Base-by-base conservation (phyloP, 1,140 invertebrate species). In the Papilio machaon region DNA sequence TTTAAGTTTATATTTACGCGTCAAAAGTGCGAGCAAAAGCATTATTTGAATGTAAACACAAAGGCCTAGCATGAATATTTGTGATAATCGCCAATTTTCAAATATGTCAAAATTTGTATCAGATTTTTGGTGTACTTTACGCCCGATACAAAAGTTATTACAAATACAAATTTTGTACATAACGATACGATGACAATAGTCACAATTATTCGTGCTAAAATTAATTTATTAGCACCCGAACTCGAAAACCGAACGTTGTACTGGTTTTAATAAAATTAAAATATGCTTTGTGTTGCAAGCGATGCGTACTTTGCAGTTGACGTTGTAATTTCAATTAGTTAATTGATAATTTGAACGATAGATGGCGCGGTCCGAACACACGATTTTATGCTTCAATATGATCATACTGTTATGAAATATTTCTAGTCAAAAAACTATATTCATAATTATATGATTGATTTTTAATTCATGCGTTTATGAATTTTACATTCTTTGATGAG, bases 241-340 rank as follows among this genome's bases (percentile, higher is more conserved):
- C 23, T 30, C 23, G 23, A 30, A 15, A 35, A 38, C 64, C 11
- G 64, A 38, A 38, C 64, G 64, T 1, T 54, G 52, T 54, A 5
- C 58, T 30, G 35, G 6, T 10, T 70, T 70, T 70, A 70, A 38
- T 15, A 38, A 70, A 70, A 35, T 70, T 70, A 38, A 70, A 70
- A 70, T 38, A 70, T 70, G 64, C 64, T 70, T 70, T 70, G 64
- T 70, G 60, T 64, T 64, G 64, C 30, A 35, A 35, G 64, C 30
- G 30, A 64, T 30, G 60, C 60, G 64, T 70, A 35, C 13, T 15
- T 35, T 70, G 30, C 11, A 70, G 64, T 35, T 15, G 30, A 70
- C 64, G 64, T 35, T 70, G 64, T 70, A 70, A 70, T 70, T 11
- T 35, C 64, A 70, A 70, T 70, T 70, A 70, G 35, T 70, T 70